Base-by-base conservation (phyloP, 2,888 invertebrate genomes). In the Drosophila atroscutellata region DNA sequence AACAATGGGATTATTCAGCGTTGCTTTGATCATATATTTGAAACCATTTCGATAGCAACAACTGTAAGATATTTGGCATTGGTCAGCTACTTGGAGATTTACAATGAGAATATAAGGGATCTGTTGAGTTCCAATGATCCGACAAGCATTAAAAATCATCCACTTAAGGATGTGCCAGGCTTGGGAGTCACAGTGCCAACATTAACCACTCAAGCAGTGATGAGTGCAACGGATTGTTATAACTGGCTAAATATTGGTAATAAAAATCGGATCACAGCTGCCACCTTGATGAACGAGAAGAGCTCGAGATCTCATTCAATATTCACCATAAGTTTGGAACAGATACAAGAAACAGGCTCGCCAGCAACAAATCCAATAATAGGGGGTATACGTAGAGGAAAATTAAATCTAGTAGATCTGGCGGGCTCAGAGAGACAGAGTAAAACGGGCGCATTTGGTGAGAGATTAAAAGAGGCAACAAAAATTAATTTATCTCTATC, bases 71-170 rank as follows among this genome's bases (percentile, higher is more conserved):
- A 95, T 92, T 94, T 93, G 45, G 93, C 91, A 2, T 60, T 93
- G 13, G 91, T 92, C 4, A 92, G 92, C 6, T 99, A 98, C 92
- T 94, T 99, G 91, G 99, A 99, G 94, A 96, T 98, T 55, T 98
- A 98, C 94, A 98, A 98, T 92, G 98, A 98, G 93, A 97, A 96
- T 93, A 98, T 98, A 74, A 95, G 98, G 15, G 98, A 98, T 92
- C 94, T 98, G 60, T 93, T 98, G 75, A 96, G 96, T 91, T 97
- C 97, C 15, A 81, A 78, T 56, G 87, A 88, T 96, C 70, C 75
- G 28, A 24, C 1, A 67, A 24, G 56, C 28, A n/a, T 83, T 39
- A 75, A 68, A 28, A 90, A 91, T 66, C 92, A 94, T 58, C 91
- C 87, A 26, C 86, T 94, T n/a, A 94, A 94, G 77, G 94, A 94